phyloP scores from a whole-genome alignment of 2,113 vertebrate species.

The Hippocampus barbouri region DNA sequence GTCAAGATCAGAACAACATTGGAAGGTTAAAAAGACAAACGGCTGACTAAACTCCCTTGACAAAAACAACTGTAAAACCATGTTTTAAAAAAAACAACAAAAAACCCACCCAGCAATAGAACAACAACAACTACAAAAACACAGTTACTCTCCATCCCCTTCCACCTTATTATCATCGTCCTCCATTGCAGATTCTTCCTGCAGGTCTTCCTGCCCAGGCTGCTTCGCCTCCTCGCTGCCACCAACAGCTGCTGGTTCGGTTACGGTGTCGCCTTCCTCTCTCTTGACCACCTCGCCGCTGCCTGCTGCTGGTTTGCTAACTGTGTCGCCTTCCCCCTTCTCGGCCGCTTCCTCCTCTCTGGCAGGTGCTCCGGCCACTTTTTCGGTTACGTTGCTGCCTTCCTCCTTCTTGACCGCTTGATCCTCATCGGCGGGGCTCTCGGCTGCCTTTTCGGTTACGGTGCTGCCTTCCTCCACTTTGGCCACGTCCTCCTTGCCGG shows the following conservation, averaged over 20 bases:
- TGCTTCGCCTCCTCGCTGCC: neutral
- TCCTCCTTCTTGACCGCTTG: slow-evolving; percentile 1
- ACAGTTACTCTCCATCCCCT: slow-evolving; percentile 1
- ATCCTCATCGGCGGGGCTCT: neutral
- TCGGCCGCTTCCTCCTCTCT: neutral
- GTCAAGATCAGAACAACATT: neutral
- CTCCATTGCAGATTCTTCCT: neutral
- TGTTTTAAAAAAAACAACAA: neutral
- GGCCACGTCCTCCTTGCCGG: slow-evolving; percentile 2
- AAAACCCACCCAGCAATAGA: neutral
- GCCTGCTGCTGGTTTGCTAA: neutral
- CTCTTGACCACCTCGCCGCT: neutral
- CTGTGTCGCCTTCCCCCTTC: neutral
- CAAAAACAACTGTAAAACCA: neutral
- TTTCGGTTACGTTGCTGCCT: neutral
- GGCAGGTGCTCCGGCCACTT: neutral
- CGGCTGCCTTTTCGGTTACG: neutral
- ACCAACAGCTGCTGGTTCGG: neutral
- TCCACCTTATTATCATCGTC: neutral
- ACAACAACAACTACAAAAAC: neutral
- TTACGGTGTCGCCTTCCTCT: neutral
- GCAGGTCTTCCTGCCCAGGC: neutral
- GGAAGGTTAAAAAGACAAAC: neutral
- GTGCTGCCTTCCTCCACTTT: slow-evolving; percentile 8
- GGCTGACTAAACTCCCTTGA: neutral